Percentiles rank a stretch among this genome's conserved stretches.
phyloP scores from a whole-genome alignment of 2,888 invertebrate species.

The Chalcis sispes region DNA sequence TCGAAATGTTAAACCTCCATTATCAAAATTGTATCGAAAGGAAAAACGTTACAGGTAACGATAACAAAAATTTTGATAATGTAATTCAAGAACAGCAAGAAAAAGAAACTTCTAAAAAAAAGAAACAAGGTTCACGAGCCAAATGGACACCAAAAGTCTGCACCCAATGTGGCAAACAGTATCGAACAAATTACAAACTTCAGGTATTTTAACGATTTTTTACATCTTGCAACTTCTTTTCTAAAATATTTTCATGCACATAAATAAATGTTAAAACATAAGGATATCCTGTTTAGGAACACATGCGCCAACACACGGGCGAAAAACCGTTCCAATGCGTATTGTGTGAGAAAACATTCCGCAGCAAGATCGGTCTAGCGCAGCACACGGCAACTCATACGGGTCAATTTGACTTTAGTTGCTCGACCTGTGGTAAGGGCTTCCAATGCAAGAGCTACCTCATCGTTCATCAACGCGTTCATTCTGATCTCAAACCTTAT shows the following conservation, averaged over 20 bases:
- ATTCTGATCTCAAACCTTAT: slow-evolving; percentile 79
- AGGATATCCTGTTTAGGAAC: slow-evolving; percentile 74
- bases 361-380: slow-evolving; percentile 79
- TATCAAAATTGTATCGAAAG: slow-evolving; percentile 65
- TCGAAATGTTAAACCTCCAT: slow-evolving; percentile 74
- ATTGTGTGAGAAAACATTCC: slow-evolving; percentile 79
- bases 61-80: slow-evolving; percentile 23
- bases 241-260: background rate
- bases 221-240: background rate
- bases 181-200: slow-evolving; percentile 80
- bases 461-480: slow-evolving; percentile 80
- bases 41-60: slow-evolving; percentile 38
- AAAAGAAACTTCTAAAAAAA: slow-evolving; percentile 61
- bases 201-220: slow-evolving; percentile 49
- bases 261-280: background rate
- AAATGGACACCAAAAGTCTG: slow-evolving; percentile 78
- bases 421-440: slow-evolving; percentile 80
- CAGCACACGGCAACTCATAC: slow-evolving; percentile 81
- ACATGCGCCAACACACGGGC: slow-evolving; percentile 80
- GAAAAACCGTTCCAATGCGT: slow-evolving; percentile 80
- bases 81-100: slow-evolving; percentile 54
- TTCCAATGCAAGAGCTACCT: slow-evolving; percentile 81
- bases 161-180: slow-evolving; percentile 79
- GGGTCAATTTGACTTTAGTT: slow-evolving; percentile 79
- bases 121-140: slow-evolving; percentile 68